Conservation (phyloP, 2,797 vertebrate species). For the Carduelis carduelis region DNA sequence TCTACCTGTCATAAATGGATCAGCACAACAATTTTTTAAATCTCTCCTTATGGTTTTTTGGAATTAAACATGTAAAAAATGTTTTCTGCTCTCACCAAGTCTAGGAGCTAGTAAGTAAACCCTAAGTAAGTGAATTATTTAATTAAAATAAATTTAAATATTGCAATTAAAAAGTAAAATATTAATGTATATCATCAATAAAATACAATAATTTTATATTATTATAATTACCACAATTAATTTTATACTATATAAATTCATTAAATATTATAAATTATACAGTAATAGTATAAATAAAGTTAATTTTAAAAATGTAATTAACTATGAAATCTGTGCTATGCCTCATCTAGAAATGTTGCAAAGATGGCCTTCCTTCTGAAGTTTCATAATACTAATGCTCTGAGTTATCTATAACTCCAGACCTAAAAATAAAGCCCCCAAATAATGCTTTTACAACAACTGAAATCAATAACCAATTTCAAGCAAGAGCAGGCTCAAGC, state of each 20-base stretch:
- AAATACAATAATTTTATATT: background rate
- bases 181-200: background rate
- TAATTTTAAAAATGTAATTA: background rate
- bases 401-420: background rate
- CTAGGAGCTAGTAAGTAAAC: background rate
- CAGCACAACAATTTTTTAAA: background rate
- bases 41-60: background rate
- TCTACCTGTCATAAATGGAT: background rate
- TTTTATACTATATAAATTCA: background rate
- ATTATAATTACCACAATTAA: background rate
- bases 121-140: background rate
- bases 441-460: background rate
- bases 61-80: background rate
- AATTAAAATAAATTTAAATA: background rate
- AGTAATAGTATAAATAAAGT: background rate
- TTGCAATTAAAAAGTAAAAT: background rate
- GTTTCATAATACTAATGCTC: background rate
- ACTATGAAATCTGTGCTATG: background rate
- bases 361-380: background rate
- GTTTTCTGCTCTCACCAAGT: background rate
- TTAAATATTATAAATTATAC: background rate
- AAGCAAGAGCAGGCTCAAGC: background rate
- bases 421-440: background rate
- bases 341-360: background rate
- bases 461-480: background rate